phyloP scores from a whole-genome alignment of 2,113 vertebrate species.

The Oreocharis arfaki region DNA sequence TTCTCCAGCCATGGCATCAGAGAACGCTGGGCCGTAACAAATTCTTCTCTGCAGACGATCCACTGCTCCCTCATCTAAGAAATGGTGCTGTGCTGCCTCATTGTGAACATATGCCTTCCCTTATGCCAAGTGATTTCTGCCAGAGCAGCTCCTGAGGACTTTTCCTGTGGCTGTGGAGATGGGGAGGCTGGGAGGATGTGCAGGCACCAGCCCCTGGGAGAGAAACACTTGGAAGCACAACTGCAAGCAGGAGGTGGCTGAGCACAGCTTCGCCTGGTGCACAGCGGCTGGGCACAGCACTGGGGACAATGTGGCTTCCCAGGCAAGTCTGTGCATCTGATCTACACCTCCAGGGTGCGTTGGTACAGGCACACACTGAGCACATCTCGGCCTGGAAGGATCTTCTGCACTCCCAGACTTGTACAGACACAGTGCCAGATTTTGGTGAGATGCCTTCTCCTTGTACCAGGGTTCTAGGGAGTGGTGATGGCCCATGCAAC shows the following conservation, averaged over 20 bases:
- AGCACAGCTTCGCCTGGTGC: background rate
- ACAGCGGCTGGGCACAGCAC: background rate
- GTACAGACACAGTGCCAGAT: background rate
- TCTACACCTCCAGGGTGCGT: background rate
- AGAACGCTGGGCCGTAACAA: fast-evolving
- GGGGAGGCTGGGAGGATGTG: background rate
- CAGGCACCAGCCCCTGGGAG: background rate
- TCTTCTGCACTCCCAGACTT: background rate
- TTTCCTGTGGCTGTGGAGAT: background rate
- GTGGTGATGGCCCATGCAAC: background rate
- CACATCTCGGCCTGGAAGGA: background rate
- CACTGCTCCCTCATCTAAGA: background rate
- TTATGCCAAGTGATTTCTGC: background rate
- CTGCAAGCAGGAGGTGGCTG: background rate
- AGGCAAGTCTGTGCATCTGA: background rate
- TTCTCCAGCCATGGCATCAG: background rate
- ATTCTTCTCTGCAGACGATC: background rate
- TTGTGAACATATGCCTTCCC: background rate
- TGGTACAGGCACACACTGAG: background rate
- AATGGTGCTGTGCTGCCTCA: background rate
- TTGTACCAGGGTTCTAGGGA: background rate
- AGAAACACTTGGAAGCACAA: background rate
- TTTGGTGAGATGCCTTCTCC: background rate
- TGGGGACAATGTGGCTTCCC: background rate
- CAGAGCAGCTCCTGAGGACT: background rate